Evolutionary conservation across 2,888 invertebrate genomes (phyloP).

Genomic region (Nebria salina): DNA sequence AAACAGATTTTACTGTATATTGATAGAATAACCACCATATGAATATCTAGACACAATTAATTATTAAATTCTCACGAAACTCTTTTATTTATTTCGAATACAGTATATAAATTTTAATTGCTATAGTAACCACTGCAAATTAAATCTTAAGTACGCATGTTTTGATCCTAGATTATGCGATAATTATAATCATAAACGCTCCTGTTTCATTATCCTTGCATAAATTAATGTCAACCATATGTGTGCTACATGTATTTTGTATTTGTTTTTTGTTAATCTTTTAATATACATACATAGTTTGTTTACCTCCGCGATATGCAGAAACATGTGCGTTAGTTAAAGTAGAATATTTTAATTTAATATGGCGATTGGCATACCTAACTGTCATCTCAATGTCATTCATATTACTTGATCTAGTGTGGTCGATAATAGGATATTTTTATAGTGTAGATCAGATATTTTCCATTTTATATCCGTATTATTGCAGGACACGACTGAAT

Average conservation of each 20-base stretch:
- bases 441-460: not conserved
- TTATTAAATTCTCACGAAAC: too few species aligned
- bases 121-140: not conserved
- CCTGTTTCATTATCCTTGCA: not conserved
- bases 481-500: not conserved
- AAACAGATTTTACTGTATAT: too few species aligned
- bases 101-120: not conserved
- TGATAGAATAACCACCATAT: too few species aligned
- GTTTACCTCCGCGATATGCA: not conserved
- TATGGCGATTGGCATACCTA: not conserved
- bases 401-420: not conserved
- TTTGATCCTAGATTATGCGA: not conserved
- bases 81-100: too few species aligned
- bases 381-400: conserved; percentile 1
- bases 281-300: not conserved
- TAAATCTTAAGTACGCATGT: not conserved
- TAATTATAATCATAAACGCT: not conserved
- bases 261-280: not conserved
- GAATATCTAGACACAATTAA: too few species aligned
- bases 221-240: not conserved
- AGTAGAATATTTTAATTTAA: not conserved
- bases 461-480: not conserved
- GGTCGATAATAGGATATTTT: not conserved
- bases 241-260: not conserved
- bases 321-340: not conserved